Base-by-base conservation (phyloP, 2,888 invertebrate genomes). In the Leptopilina syphax region DNA sequence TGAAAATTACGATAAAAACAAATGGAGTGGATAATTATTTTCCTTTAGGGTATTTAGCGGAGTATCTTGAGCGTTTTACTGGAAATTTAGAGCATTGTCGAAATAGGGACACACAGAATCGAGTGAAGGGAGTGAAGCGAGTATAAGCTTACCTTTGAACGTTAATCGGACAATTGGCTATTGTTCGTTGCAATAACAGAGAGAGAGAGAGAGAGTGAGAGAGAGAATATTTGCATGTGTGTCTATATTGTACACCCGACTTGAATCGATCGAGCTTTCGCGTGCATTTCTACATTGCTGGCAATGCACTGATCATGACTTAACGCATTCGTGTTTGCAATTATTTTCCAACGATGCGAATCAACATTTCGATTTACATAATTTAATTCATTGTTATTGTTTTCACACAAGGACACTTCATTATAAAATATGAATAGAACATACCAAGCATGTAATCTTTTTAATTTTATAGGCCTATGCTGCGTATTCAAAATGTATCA, bases 121-220 rank as follows among this genome's bases (percentile, higher is more conserved):
- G 54, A 7, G 70, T 54, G 70, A 10, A 70, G 18, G 9, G 54
- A 7, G 70, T 54, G 70, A 10, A 70, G 18, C 24, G 27, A 70
- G 27, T 50, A 27, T 50, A 27, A 70, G 54, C 24, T 54, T 27
- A 70, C 27, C 70, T 54, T 70, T 54, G 70, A 27, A 70, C 54
- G 5, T 54, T 70, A 70, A 54, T 70, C 70, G 27, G 24, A 70
- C 50, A 54, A 70, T 70, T 54, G 24, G 12, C 27, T 27, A 70
- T 70, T 70, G 54, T 70, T 70, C 54, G 70, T 12, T 70, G 70
- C 47, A 70, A 54, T 70, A 54, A 50, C 70, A 24, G 12, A 27
- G 66, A 44, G 67, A 6, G n/a, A 1, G 50, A 3, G 41, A 8
- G 41, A 44, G 44, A 44, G 44, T 0, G 44, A 44, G 44, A 44